Evolutionary conservation across 2,113 vertebrate genomes (phyloP).

Genomic region (Bucco capensis): DNA sequence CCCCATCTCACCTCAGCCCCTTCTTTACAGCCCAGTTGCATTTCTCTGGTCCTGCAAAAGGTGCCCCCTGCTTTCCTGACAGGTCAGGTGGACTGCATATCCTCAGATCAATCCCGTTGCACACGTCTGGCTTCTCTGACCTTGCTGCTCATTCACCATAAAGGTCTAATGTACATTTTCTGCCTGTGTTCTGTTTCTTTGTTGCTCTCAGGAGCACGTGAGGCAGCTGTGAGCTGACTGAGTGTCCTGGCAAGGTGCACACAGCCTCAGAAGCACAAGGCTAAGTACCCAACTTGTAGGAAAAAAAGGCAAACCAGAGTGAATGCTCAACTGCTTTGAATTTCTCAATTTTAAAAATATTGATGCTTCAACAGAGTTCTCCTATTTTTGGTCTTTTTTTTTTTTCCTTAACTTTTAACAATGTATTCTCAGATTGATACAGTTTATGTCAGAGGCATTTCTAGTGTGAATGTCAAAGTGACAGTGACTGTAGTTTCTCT

Average conservation of each 20-base stretch:
- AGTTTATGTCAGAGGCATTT: not conserved
- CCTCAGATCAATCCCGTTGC: not conserved
- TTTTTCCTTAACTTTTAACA: not conserved
- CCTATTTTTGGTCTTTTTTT: not conserved
- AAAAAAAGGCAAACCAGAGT: not conserved
- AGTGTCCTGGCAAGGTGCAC: not conserved
- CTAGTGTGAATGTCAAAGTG: not conserved
- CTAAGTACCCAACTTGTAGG: not conserved
- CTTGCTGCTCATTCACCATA: not conserved
- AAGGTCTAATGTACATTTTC: not conserved
- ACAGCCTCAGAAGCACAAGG: not conserved
- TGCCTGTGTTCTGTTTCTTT: not conserved
- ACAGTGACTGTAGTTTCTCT: not conserved
- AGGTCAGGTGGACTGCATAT: rapidly evolving
- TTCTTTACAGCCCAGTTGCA: not conserved
- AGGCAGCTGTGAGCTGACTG: not conserved
- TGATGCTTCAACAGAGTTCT: not conserved
- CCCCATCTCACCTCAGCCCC: not conserved
- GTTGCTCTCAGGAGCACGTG: not conserved
- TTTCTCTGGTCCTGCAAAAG: not conserved
- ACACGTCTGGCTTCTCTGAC: not conserved
- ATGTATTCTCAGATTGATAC: not conserved
- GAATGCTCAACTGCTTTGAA: not conserved
- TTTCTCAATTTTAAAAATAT: not conserved
- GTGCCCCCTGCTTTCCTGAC: not conserved